A percentile compares a stretch with the other conserved stretches of the same genome.
These are phyloP conservation scores for Ptilodon capucinus DNA, from an alignment of 2,888 invertebrate species.

Conservation along the genomic window DNA sequence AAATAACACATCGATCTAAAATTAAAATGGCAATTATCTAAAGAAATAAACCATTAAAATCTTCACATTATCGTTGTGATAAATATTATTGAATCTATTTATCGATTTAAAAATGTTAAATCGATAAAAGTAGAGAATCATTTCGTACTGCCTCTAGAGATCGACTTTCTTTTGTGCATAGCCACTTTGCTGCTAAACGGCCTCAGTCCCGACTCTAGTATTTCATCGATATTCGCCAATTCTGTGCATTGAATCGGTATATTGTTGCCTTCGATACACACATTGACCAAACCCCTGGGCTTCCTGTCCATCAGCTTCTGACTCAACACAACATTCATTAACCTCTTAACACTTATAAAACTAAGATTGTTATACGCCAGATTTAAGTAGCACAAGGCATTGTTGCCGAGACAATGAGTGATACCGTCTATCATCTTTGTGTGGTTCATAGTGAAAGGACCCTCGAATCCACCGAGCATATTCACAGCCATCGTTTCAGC, in stretches of 20 bases:
- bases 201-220: constrained; percentile 32
- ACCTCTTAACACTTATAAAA: constrained; percentile 41
- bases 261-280: constrained; percentile 56
- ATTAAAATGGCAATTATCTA: background rate
- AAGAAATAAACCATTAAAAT: background rate
- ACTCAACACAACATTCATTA: constrained; percentile 39
- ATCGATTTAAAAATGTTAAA: background rate
- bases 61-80: background rate
- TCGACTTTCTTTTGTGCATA: constrained; percentile 8
- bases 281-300: constrained; percentile 51
- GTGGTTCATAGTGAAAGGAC: constrained; percentile 43
- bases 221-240: constrained; percentile 36
- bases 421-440: constrained; percentile 28
- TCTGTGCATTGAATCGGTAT: constrained; percentile 52
- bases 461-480: constrained; percentile 37
- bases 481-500: constrained; percentile 37
- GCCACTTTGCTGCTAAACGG: constrained; percentile 20
- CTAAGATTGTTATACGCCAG: constrained; percentile 55
- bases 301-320: constrained; percentile 42
- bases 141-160: background rate
- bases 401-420: constrained; percentile 51
- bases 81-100: background rate
- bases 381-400: constrained; percentile 51
- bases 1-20: background rate
- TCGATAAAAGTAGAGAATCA: background rate